A percentile compares a stretch with the other conserved stretches of the same genome.
Evolutionary conservation across 2,888 invertebrate genomes (phyloP).

Genomic region (Mesodorylaimus sp.): DNA sequence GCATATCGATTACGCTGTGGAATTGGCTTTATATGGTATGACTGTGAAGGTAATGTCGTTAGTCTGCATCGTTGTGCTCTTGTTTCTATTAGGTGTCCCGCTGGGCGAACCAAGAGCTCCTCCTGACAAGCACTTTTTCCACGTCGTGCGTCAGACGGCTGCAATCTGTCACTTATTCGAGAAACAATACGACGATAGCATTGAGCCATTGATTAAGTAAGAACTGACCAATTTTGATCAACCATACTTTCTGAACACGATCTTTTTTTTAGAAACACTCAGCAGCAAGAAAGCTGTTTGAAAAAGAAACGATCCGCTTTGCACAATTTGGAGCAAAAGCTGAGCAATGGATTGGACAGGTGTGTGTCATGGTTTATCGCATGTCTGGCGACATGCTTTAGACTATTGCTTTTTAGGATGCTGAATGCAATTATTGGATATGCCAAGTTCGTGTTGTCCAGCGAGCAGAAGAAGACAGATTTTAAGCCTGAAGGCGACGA

Average conservation of each 20-base stretch:
- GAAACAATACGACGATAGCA: conserved; percentile 70
- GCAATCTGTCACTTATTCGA: conserved; percentile 78
- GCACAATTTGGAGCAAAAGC: conserved; percentile 71
- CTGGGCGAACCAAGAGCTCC: conserved; percentile 59
- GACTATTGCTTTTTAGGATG: conserved; percentile 33
- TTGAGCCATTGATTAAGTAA: conserved; percentile 69
- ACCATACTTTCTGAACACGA: background rate
- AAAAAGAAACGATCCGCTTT: conserved; percentile 64
- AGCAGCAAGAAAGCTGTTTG: conserved; percentile 68
- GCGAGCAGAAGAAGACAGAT: conserved; percentile 85
- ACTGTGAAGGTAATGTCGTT: conserved; percentile 37
- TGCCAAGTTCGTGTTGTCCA: conserved; percentile 68
- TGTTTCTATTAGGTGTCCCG: conserved; percentile 30
- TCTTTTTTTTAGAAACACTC: conserved; percentile 39
- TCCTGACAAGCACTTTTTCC: conserved; percentile 77
- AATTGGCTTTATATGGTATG: conserved; percentile 54
- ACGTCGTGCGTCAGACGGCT: conserved; percentile 74
- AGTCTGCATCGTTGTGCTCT: no score
- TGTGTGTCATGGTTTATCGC: no score
- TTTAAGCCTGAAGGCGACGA: conserved; percentile 42
- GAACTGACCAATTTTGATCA: conserved; percentile 21
- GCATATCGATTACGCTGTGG: conserved; percentile 88
- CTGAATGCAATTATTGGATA: conserved; percentile 71
- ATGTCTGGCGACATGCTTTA: background rate
- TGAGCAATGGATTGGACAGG: conserved; percentile 47